A percentile compares a stretch with the other conserved stretches of the same genome.
phyloP scores from a whole-genome alignment of 2,113 vertebrate species.

The Leucoraja erinaceus region DNA sequence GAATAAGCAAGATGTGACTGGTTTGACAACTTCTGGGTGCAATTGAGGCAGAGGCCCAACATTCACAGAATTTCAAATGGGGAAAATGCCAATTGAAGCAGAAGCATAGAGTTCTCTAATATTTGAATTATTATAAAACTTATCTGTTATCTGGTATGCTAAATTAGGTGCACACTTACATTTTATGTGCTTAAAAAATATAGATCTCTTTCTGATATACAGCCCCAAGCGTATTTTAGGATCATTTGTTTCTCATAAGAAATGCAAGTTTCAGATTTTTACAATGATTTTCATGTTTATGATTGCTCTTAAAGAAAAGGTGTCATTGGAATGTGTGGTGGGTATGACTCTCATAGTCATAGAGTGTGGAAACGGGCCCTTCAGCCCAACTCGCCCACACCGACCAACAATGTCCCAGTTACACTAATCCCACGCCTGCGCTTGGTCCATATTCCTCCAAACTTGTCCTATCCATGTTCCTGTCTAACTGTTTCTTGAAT shows the following conservation, averaged over 20 bases:
- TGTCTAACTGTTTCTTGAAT: no score
- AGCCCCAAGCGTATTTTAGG: not conserved
- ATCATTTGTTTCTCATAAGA: not conserved
- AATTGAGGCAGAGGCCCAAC: not conserved
- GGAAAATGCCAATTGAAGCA: not conserved
- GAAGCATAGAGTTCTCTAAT: not conserved
- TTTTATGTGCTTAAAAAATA: not conserved
- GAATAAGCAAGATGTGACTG: not conserved
- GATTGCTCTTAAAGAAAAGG: no score
- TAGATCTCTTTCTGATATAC: no score
- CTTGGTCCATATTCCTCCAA: no score
- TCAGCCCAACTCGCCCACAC: no score
- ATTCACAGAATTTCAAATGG: no score
- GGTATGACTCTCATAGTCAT: no score
- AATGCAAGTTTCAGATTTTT: not conserved
- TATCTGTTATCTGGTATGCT: not conserved
- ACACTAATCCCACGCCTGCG: no score
- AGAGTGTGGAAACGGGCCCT: no score
- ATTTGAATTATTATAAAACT: not conserved
- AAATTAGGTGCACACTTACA: not conserved
- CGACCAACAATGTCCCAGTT: no score
- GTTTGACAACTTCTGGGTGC: not conserved
- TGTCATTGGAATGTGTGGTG: no score
- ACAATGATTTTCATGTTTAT: not conserved
- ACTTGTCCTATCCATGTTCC: no score